These are phyloP conservation scores for Anoplopoma fimbria DNA, from an alignment of 2,113 vertebrate genomes.

Conservation along the genomic window DNA sequence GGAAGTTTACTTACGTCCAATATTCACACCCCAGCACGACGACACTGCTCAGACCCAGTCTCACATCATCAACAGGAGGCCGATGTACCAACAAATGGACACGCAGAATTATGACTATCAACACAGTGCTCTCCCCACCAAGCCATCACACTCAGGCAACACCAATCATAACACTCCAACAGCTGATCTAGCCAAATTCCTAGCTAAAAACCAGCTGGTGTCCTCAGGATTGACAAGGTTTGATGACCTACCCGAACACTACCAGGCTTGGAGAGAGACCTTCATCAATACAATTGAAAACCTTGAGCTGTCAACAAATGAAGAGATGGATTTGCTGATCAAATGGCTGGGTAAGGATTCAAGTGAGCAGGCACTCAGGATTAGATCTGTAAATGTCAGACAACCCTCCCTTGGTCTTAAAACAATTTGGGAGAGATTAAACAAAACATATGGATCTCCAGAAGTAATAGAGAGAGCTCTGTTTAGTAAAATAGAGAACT, in stretches of 20 bases:
- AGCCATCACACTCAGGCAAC: background rate
- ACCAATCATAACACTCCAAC: background rate
- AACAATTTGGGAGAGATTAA: background rate
- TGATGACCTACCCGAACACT: background rate
- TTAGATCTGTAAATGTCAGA: background rate
- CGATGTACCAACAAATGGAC: background rate
- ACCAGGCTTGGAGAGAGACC: background rate
- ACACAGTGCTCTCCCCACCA: background rate
- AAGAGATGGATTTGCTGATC: background rate
- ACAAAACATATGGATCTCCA: background rate
- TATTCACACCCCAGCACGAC: background rate
- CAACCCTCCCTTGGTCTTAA: background rate
- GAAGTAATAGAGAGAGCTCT: background rate
- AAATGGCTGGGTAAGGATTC: background rate
- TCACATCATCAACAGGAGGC: background rate
- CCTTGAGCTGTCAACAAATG: background rate
- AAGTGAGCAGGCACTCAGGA: background rate
- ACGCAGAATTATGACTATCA: background rate
- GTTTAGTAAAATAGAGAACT: background rate
- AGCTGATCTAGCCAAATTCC: background rate
- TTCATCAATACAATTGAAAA: background rate
- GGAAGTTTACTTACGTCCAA: background rate
- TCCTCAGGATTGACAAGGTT: background rate
- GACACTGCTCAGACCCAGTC: background rate
- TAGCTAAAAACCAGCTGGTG: background rate